A percentile compares a stretch with the other conserved stretches of the same genome.
Conservation (phyloP, 2,113 vertebrate genomes). For the Cynopterus brachyotis region DNA sequence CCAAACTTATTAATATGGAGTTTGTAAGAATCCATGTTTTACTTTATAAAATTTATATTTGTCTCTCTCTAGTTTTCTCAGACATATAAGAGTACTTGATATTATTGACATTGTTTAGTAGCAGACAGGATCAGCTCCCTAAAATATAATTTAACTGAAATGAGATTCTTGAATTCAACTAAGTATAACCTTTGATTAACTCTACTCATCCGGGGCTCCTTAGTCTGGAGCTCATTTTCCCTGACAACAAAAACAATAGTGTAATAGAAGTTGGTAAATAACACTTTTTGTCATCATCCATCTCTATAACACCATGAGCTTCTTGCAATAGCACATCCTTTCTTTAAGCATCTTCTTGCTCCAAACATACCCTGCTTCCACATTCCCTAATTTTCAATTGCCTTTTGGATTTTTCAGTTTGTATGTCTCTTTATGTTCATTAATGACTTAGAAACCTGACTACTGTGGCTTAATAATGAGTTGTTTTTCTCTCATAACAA, state of each 20-base stretch:
- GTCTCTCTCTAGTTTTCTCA: background rate
- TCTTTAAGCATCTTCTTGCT: background rate
- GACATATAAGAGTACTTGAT: background rate
- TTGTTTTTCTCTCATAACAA: background rate
- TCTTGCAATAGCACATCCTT: background rate
- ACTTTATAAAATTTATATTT: background rate
- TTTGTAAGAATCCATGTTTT: background rate
- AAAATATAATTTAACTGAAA: background rate
- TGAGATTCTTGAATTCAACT: background rate
- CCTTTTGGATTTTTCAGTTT: background rate
- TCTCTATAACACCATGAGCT: background rate
- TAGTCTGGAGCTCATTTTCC: background rate
- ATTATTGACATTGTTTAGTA: background rate
- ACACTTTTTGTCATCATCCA: background rate
- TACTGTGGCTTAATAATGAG: background rate
- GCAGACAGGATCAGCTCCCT: background rate
- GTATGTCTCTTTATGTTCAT: background rate
- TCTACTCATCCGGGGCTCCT: background rate
- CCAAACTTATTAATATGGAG: background rate
- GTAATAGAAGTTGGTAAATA: background rate
- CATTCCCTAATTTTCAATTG: background rate
- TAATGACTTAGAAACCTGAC: background rate
- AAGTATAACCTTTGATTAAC: background rate
- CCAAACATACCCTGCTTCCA: background rate
- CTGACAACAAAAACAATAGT: background rate